Base-by-base conservation (phyloP, 2,888 invertebrate species). In the Asteroscopus sphinx region DNA sequence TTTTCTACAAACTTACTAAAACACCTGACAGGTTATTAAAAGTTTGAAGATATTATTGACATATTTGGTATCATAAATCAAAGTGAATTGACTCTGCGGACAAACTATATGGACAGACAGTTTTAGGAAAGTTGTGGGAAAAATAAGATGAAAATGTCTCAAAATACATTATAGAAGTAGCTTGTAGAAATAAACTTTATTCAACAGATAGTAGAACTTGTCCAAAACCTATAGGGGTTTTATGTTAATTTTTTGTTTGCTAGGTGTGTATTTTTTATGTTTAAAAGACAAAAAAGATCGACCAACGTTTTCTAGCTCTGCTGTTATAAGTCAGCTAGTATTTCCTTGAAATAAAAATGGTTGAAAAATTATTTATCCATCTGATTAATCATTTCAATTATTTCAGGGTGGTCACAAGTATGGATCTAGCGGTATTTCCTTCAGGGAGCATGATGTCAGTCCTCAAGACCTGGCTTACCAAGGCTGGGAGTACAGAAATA, bases 391-490 rank as follows among this genome's bases (percentile, higher is more conserved):
- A 7, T 32, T 11, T 12, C 11, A 15, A 0, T 26, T 9, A 58
- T 77, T 68, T 33, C 89, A 91, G 81, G 90, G 93, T 40, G 82
- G 79, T n/a, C 81, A 89, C 58, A 86, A 88, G 39, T 91, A 92
- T 36, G 89, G 94, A 0, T 89, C 95, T 4, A 93, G 95, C n/a
- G 94, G 95, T 0, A 92, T 96, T 7, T 95, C 96, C 51, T 97
- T 96, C 82, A 95, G 96, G 26, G 96, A 96, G 52, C 95, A 96
- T 32, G 92, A 92, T 9, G 71, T 76, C 0, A 91, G 87, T 52
- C 94, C 95, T 1, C 96, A 96, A 66, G 95, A 97, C 76, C 90
- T 97, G 15, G 97, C 97, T 0, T 97, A 97, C 86, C 96, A 96
- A 65, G 97, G 96, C 9, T 97, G 97, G 95, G 95, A 96, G 69